Evolutionary conservation across 53 echinoderm and acorn worm genomes (phyloP), one percentile per base, ranked within the genome.

Genomic region (Hippasteria phrygiana): DNA sequence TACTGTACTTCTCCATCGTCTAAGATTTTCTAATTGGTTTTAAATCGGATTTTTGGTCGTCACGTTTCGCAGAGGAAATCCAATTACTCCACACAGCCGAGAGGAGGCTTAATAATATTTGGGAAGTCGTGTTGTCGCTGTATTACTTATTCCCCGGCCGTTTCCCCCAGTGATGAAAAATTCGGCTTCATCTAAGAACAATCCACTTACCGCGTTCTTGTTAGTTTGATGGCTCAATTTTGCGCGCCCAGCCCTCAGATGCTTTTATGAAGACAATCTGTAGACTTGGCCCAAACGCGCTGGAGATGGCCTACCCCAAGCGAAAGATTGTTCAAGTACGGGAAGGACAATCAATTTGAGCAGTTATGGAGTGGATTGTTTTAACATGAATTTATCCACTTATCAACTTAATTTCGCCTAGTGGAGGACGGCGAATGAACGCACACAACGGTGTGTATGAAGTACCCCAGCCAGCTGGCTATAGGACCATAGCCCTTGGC

Each of bases 31-130:
- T 66, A 54, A 85, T 85, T 54, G 85, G 55, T 53, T 85, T 70
- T 27, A 67, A 85, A 85, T 71, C 71, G 71, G 85, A 85, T 85
- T 71, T 85, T 32, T n/a, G 33, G 85, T 85, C 54, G 18, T 36
- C 85, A 24, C 51, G 85, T 85, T 36, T 71, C n/a, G 66, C 45
- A 26, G 20, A 8, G n/a, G 12, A 37, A 70, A 85, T 71, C 51
- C n/a, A 85, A 85, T 85, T 50, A 71, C 17, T 29, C 35, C 14
- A 9, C 64, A 82, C 82, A 46, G 28, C 24, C 27, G 43, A 47
- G 29, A 82, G 33, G 26, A 31, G 47, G 66, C 82, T 82, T 64
- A 82, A 13, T 8, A 27, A 42, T 45, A 65, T 29, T 43, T 33
- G 34, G 66, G 29, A 18, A 38, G 79, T 35, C 79, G 4, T 56